These are phyloP conservation scores for Psittacula echo DNA, from an alignment of 2,797 vertebrate genomes.

Conservation along the genomic window DNA sequence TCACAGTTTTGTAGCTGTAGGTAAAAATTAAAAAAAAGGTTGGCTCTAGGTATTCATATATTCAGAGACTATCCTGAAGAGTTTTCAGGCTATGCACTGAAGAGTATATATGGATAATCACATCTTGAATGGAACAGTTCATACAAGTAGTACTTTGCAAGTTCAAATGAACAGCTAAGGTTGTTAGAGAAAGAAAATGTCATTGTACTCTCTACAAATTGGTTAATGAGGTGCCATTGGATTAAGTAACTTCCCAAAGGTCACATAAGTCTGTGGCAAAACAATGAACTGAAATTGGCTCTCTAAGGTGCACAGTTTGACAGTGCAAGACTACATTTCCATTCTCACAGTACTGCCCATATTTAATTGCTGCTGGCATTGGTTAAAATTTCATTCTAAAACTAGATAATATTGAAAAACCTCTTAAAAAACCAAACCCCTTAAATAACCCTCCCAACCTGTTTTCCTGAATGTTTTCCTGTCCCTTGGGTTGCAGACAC, in stretches of 20 bases:
- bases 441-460: background rate
- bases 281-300: background rate
- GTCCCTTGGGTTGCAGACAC: background rate
- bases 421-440: rapidly evolving
- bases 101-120: background rate
- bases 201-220: slow-evolving; percentile 15
- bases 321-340: background rate
- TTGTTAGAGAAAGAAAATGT: background rate
- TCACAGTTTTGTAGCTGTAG: background rate
- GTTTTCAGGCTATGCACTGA: background rate
- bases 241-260: slow-evolving; percentile 36
- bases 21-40: background rate
- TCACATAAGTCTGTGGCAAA: slow-evolving; percentile 11
- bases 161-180: background rate
- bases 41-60: background rate
- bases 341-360: background rate
- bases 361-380: background rate
- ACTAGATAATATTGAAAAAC: background rate
- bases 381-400: slow-evolving; percentile 9
- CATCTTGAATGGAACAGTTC: background rate
- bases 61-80: background rate
- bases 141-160: background rate
- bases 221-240: slow-evolving; percentile 29
- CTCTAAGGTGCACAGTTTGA: background rate
- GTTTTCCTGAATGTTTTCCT: background rate